phyloP scores from a whole-genome alignment of 53 echinoderm and acorn worm genomes.

The Patiria pectinifera region DNA sequence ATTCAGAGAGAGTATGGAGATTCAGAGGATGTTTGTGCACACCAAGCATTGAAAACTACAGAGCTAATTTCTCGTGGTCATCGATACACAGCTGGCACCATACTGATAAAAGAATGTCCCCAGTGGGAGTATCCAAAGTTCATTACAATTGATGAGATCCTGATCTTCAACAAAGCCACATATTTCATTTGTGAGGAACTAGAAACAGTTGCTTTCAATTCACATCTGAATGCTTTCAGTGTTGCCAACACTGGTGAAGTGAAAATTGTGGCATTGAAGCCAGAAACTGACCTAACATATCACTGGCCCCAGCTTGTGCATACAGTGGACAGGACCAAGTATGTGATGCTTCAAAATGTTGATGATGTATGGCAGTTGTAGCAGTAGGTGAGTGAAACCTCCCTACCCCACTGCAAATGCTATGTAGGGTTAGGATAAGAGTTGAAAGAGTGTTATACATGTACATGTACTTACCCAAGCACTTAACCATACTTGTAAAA shows the following conservation, averaged over 20 bases:
- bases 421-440: too few species aligned
- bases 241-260: not conserved
- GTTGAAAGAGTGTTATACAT: too few species aligned
- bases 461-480: too few species aligned
- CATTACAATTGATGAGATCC: not conserved
- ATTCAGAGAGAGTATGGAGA: too few species aligned
- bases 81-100: slow-evolving; percentile 2
- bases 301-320: not conserved
- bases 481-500: too few species aligned
- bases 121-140: slow-evolving; percentile 26
- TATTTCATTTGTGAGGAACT: slow-evolving; percentile 6
- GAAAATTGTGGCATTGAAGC: not conserved
- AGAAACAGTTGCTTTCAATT: not conserved
- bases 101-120: slow-evolving; percentile 2
- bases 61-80: not conserved
- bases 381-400: too few species aligned
- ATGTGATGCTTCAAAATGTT: slow-evolving; percentile 25
- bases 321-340: not conserved
- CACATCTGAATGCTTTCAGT: not conserved
- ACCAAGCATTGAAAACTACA: not conserved
- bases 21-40: not conserved
- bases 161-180: not conserved
- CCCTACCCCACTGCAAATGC: too few species aligned
- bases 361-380: slow-evolving; percentile 3
- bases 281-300: too few species aligned